Base-by-base conservation (phyloP, 2,888 invertebrate genomes). In the Drosophila prolongata region DNA sequence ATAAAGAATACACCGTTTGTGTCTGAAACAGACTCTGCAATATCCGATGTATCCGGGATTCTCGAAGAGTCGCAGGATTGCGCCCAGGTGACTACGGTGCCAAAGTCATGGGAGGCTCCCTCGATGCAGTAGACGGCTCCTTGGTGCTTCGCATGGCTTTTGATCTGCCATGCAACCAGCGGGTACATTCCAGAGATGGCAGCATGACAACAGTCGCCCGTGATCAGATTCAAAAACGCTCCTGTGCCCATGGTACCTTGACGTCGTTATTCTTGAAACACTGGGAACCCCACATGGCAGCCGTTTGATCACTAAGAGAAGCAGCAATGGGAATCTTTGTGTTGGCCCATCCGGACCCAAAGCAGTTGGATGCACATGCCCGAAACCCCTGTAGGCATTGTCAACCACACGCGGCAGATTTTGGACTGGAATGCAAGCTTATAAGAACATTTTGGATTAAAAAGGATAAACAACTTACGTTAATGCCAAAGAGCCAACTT, bases 161-260 rank as follows among this genome's bases (percentile, higher is more conserved):
- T 46, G 8, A 91, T 81, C 71, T 90, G 90, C 98, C 99, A 99
- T 0, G 96, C 98, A 38, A 99, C 96, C 27, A 99, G 92, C 0
- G 99, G 99, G 92, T 98, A 98, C 40, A 98, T 93, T 0, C 98
- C 98, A 57, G 95, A 94, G 5, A 96, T 93, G 50, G 97, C 97
- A 0, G 97, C 96, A 89, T 97, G 96, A 0, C 98, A 96, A 71
- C 93, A 90, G 0, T 87, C 76, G 0, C 96, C 97, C 0, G 98
- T 97, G 90, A 97, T 96, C 38, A 98, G 94, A 90, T 98, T 95
- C 46, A 98, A 92, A 92, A 98, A 98, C 0, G 96, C 96, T 0
- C 98, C 98, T 0, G 98, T 98, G 0, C 98, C 98, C 93, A 98
- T 94, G 0, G 98, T 98, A 98, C 93, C 90, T 98, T 98, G 1